These are phyloP conservation scores for Phataginus tricuspis DNA, from an alignment of 2,797 vertebrate species.

Conservation along the genomic window DNA sequence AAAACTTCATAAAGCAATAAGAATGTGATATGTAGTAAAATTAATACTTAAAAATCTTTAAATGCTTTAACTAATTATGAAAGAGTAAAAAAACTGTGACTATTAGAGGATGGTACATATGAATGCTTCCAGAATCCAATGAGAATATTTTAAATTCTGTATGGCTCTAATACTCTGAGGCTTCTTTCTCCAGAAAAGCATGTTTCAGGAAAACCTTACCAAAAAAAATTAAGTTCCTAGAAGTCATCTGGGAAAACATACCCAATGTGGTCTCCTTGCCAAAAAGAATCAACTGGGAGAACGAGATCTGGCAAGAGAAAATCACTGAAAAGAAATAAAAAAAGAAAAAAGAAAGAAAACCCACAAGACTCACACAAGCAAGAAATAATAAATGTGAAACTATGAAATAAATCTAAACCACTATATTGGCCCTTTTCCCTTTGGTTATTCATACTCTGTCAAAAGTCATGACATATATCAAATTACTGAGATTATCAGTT, in stretches of 20 bases:
- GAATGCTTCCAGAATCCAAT: background rate
- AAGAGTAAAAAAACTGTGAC: background rate
- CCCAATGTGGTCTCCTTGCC: slow-evolving; percentile 19
- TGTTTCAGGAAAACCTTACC: background rate
- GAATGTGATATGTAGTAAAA: background rate
- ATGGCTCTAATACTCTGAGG: too few relatives aligned
- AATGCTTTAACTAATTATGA: background rate
- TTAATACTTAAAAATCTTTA: background rate
- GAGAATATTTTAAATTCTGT: background rate
- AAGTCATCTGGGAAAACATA: background rate
- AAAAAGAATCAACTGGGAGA: slow-evolving; percentile 25
- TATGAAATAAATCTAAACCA: slow-evolving; percentile 16
- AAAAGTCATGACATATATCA: background rate
- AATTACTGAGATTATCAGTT: slow-evolving; percentile 10
- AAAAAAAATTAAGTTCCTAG: background rate
- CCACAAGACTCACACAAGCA: background rate
- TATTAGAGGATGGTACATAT: background rate
- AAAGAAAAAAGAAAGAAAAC: background rate
- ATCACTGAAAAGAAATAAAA: slow-evolving; percentile 27
- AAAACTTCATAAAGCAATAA: background rate
- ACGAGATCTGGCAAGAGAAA: slow-evolving; percentile 9
- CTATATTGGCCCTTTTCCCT: background rate
- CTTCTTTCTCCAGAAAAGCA: background rate
- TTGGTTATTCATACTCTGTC: background rate
- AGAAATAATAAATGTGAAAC: background rate